A percentile compares a stretch with the other conserved stretches of the same genome.
Conservation (phyloP, 2,113 vertebrate species). For the Sterna hirundo region DNA sequence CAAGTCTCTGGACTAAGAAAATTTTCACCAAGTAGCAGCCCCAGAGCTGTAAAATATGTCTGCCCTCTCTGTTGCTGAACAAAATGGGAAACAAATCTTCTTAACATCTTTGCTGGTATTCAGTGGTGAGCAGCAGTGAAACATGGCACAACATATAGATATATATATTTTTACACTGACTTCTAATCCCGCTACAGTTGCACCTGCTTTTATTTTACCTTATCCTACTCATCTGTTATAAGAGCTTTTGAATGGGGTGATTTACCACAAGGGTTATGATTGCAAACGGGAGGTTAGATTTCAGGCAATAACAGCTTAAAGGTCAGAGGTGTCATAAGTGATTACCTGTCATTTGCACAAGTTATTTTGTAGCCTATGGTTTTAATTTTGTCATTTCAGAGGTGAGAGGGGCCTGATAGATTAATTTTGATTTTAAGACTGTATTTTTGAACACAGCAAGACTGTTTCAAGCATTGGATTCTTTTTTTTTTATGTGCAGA, state of each 20-base stretch:
- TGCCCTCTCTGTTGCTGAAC: neutral
- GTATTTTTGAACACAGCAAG: neutral
- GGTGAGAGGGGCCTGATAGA: neutral
- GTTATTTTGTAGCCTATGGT: neutral
- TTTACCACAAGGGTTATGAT: neutral
- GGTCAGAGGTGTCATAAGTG: neutral
- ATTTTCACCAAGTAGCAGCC: neutral
- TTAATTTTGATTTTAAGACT: neutral
- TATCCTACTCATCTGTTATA: neutral
- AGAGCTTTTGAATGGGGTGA: neutral
- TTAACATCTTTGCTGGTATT: neutral
- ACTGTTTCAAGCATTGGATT: neutral
- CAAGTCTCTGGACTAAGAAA: neutral
- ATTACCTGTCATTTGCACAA: neutral
- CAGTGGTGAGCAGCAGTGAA: neutral
- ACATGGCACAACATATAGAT: neutral
- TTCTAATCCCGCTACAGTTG: neutral
- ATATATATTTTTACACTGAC: neutral
- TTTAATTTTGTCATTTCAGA: neutral
- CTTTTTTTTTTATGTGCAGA: neutral
- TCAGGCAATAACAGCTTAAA: neutral
- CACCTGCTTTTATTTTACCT: neutral
- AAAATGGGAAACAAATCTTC: neutral
- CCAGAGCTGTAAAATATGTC: neutral
- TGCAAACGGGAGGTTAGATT: neutral